These are phyloP conservation scores for Lacerta bilineata DNA, from an alignment of 2,797 vertebrate genomes.

Conservation along the genomic window DNA sequence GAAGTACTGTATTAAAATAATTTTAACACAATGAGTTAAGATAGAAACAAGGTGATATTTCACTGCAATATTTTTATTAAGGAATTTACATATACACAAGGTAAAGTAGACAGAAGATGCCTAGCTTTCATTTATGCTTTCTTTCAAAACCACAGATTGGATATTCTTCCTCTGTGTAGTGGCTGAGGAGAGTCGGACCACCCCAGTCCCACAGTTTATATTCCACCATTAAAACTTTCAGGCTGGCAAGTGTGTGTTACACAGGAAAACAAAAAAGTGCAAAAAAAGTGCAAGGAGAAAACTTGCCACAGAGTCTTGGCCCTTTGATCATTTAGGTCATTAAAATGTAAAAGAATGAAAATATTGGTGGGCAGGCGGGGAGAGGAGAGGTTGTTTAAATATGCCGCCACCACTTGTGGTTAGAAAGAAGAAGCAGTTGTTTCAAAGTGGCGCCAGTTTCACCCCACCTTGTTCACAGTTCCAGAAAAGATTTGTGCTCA, in stretches of 20 bases:
- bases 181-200: constrained; percentile 57
- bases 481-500: constrained; percentile 59
- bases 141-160: constrained; percentile 65
- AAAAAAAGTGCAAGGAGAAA: constrained; percentile 71
- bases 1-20: too few species aligned
- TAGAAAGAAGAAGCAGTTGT: constrained; percentile 58
- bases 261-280: constrained; percentile 31
- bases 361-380: too few species aligned
- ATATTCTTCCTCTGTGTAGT: constrained; percentile 50
- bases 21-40: background rate
- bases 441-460: constrained; percentile 62
- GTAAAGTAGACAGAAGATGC: constrained; percentile 70
- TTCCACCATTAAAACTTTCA: constrained; percentile 56
- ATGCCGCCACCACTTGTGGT: constrained; percentile 58
- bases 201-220: constrained; percentile 39
- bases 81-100: constrained; percentile 84
- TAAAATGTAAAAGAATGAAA: background rate
- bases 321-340: constrained; percentile 62
- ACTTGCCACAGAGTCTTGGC: constrained; percentile 64
- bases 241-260: constrained; percentile 11
- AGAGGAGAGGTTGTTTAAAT: constrained; percentile 34
- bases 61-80: constrained; percentile 83
- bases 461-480: constrained; percentile 45
- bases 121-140: constrained; percentile 62
- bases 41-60: constrained; percentile 49